These are phyloP conservation scores for Sinocyclocheilus anophthalmus DNA, from an alignment of 2,113 vertebrate genomes.

Conservation along the genomic window DNA sequence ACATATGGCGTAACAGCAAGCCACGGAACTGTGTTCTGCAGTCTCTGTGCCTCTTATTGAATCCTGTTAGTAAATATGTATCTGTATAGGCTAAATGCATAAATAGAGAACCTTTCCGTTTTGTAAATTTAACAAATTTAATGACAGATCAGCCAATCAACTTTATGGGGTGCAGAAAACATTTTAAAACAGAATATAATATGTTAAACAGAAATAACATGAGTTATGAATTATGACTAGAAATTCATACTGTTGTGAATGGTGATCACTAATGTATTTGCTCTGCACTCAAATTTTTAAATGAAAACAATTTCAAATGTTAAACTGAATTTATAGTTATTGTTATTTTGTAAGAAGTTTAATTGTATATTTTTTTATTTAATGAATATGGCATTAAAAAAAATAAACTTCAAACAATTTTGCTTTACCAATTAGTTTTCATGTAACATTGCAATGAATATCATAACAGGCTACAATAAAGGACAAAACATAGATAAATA, in stretches of 20 bases:
- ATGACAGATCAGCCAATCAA: not conserved
- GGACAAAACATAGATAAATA: not conserved
- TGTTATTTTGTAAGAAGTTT: too few relatives aligned
- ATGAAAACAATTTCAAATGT: not conserved
- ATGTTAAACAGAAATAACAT: not conserved
- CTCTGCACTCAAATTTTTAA: not conserved
- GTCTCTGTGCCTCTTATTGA: not conserved
- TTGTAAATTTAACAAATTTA: not conserved
- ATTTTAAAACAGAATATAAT: not conserved
- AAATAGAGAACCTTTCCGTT: not conserved
- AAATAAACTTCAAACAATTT: not conserved
- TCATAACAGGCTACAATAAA: not conserved
- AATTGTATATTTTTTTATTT: not conserved
- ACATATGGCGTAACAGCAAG: not conserved
- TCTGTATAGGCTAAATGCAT: not conserved
- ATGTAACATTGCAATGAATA: constrained; percentile 21
- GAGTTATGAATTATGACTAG: not conserved
- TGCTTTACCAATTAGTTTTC: not conserved
- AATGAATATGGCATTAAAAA: not conserved
- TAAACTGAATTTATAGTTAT: not conserved
- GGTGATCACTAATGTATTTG: not conserved
- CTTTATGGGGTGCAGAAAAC: not conserved
- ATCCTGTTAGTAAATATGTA: not conserved
- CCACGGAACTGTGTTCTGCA: not conserved
- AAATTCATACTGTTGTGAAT: not conserved